These are phyloP conservation scores for Sarcophaga rosellei DNA, from an alignment of 2,888 invertebrate species.

Conservation along the genomic window DNA sequence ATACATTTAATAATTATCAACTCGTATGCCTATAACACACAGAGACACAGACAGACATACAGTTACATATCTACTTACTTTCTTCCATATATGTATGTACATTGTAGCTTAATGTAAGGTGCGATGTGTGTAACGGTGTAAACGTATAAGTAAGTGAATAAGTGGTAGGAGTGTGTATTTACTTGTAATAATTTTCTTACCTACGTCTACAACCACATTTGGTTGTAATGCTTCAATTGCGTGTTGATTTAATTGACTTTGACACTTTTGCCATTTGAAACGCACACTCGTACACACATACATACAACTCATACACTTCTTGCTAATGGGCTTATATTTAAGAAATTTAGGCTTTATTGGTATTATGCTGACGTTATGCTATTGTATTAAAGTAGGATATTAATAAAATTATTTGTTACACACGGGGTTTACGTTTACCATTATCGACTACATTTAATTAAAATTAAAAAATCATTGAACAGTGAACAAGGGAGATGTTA, in stretches of 20 bases:
- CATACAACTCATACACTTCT: background rate
- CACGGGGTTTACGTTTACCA: background rate
- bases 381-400: background rate
- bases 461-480: no score
- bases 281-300: background rate
- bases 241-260: constrained; percentile 58
- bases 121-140: background rate
- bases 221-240: constrained; percentile 47
- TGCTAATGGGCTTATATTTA: constrained; percentile 27
- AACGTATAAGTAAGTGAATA: no score
- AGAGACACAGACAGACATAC: background rate
- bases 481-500: no score
- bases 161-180: background rate
- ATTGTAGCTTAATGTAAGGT: background rate
- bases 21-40: background rate
- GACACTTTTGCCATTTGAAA: constrained; percentile 52
- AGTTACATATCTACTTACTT: background rate
- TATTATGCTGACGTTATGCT: background rate
- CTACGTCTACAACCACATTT: constrained; percentile 11
- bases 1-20: constrained; percentile 54
- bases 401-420: background rate
- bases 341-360: constrained; percentile 13
- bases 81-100: background rate
- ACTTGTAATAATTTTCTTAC: background rate
- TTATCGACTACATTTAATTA: background rate